A percentile compares a stretch with the other conserved stretches of the same genome.
These are phyloP conservation scores for Ladona fulva DNA, from an alignment of 1,140 invertebrate species.

Conservation along the genomic window DNA sequence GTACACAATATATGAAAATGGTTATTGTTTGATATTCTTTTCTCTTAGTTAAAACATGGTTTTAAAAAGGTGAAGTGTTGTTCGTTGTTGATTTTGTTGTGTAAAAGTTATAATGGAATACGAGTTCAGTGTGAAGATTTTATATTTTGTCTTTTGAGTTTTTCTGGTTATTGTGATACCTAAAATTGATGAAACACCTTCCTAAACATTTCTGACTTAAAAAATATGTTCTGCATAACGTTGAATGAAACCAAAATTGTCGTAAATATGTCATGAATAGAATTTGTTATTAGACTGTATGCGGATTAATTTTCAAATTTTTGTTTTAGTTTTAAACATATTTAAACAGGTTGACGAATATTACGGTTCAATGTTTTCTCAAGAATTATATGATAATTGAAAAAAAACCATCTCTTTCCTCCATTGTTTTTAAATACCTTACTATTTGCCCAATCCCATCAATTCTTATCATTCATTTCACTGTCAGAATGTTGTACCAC, in stretches of 20 bases:
- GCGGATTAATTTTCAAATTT: not conserved
- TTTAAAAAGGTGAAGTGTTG: not conserved
- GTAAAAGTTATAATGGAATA: not conserved
- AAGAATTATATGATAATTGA: not conserved
- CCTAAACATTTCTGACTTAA: not conserved
- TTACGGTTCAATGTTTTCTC: not conserved
- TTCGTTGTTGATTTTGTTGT: slow-evolving; percentile 7
- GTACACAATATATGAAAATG: not conserved
- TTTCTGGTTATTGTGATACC: not conserved
- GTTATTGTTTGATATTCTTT: not conserved
- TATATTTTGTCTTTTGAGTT: not conserved
- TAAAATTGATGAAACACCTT: not conserved
- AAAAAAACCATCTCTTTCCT: not conserved
- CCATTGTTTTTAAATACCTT: not conserved
- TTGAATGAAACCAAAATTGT: not conserved
- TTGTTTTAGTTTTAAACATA: not conserved
- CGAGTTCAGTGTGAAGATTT: not conserved
- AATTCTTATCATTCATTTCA: not conserved
- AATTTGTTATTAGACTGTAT: not conserved
- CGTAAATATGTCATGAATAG: not conserved
- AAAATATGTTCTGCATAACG: not conserved
- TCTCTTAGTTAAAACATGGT: not conserved
- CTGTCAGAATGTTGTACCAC: not conserved
- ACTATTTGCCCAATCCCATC: not conserved
- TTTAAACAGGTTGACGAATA: not conserved